Evolutionary conservation across 23 tunicate genomes (phyloP), one percentile per base, ranked within the genome.

Genomic region (Styela clava): DNA sequence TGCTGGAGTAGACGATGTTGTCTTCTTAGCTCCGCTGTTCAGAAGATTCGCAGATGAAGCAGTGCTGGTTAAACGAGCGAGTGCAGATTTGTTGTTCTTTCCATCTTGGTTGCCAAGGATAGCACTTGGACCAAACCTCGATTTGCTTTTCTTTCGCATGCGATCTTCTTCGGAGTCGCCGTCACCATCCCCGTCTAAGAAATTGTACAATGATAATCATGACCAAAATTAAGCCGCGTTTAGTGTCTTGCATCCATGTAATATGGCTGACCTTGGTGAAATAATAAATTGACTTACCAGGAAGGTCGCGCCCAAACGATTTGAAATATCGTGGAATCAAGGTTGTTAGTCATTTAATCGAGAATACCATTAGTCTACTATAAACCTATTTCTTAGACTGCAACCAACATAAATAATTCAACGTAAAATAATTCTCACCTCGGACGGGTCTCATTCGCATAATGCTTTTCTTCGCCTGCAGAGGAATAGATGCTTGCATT

Each of bases 401-500:
- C n/a, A n/a, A n/a, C n/a, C n/a, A n/a, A n/a, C n/a, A n/a, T n/a
- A n/a, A n/a, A n/a, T n/a, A n/a, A 67, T 1, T 67, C 30, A 1
- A 67, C 2, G 0, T 18, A 73, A 73, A 16, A 31, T 33, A 12
- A 16, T 23, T 31, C n/a, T 73, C 32, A 76, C 81, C 81, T 76
- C 64, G 35, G 16, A 37, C 64, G 20, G 81, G 64, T 36, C 64
- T 76, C 81, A 76, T 25, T 18, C 71, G 30, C 71, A 67, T 67
- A 31, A 88, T 79, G 21, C 85, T 51, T 12, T 85, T 37, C 62
- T 79, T 83, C 26, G 88, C 94, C 0, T 88, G 79, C 2, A 79
- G 3, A 1, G 94, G 94, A 34, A 88, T 84, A 2, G 85, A 81
- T 1, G 87, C 81, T n/a, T 84, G 87, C 33, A 80, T 87, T 24